Evolutionary conservation across 2,888 invertebrate species (phyloP).

Genomic region (Trichogramma dendrolimi): DNA sequence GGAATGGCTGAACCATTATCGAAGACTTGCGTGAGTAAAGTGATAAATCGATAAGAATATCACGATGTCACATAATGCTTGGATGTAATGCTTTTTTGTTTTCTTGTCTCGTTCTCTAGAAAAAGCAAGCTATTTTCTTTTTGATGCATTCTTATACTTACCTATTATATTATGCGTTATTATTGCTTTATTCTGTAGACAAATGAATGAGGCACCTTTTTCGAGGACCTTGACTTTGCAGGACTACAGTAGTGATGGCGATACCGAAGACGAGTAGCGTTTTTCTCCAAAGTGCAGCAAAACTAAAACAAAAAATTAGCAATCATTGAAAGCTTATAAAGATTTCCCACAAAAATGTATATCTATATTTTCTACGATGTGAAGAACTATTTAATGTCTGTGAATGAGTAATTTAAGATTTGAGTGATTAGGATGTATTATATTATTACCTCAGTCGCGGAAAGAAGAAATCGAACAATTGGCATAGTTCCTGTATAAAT

Average conservation of each 20-base stretch:
- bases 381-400: not conserved
- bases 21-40: slow-evolving; percentile 70
- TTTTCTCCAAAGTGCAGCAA: slow-evolving; percentile 10
- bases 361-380: slow-evolving; percentile 15
- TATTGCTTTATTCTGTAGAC: slow-evolving; percentile 36
- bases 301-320: slow-evolving; percentile 9
- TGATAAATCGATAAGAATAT: not conserved
- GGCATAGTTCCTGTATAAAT: slow-evolving; percentile 8
- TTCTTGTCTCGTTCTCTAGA: not conserved
- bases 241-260: slow-evolving; percentile 83
- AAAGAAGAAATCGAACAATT: slow-evolving; percentile 6
- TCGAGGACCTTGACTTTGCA: slow-evolving; percentile 60
- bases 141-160: not conserved
- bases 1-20: slow-evolving; percentile 94
- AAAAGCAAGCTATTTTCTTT: not conserved
- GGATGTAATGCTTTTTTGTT: too few relatives aligned
- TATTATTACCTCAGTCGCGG: slow-evolving; percentile 4
- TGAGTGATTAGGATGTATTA: too few relatives aligned
- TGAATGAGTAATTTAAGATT: too few relatives aligned
- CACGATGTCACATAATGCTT: not conserved
- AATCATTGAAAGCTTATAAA: not conserved
- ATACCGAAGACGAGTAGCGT: slow-evolving; percentile 83
- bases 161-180: not conserved
- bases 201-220: slow-evolving; percentile 55
- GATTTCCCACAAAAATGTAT: slow-evolving; percentile 19